A percentile compares a stretch with the other conserved stretches of the same genome.
These are phyloP conservation scores for Tarsius wallacei DNA, from an alignment of 2,797 vertebrate genomes.

Conservation along the genomic window DNA sequence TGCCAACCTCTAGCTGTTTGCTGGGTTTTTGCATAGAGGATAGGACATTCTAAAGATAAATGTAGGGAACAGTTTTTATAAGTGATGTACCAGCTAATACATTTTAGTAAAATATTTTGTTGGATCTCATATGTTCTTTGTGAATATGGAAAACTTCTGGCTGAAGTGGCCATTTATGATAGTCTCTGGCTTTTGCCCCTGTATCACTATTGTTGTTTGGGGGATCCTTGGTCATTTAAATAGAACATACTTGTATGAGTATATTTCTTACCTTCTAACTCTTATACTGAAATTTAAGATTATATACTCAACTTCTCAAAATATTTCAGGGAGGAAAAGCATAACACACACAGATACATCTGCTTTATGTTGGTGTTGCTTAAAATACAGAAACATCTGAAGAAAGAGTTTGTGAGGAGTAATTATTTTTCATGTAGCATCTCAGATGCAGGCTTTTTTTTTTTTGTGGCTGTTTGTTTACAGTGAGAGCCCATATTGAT, in stretches of 20 bases:
- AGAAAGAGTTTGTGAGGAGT: background rate
- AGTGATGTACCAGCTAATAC: background rate
- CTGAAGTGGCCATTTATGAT: background rate
- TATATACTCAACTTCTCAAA: background rate
- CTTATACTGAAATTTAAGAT: conserved; percentile 47
- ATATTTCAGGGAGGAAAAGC: background rate
- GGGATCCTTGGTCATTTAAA: background rate
- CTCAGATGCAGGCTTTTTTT: background rate
- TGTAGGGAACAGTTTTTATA: background rate
- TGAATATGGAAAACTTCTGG: background rate
- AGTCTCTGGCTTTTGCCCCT: background rate
- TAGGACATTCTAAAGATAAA: background rate
- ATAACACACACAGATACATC: background rate
- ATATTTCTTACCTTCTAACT: background rate
- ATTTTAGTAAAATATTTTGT: conserved; percentile 38
- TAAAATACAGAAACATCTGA: conserved; percentile 21
- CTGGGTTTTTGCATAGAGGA: background rate
- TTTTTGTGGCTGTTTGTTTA: background rate
- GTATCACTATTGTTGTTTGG: background rate
- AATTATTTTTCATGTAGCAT: background rate
- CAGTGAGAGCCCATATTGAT: background rate
- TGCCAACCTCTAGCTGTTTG: background rate
- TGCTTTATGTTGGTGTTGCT: background rate
- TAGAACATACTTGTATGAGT: background rate
- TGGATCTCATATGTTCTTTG: background rate